A percentile compares a stretch with the other conserved stretches of the same genome.
phyloP scores from a whole-genome alignment of 1,140 invertebrate genomes.

The Linepithema humile region DNA sequence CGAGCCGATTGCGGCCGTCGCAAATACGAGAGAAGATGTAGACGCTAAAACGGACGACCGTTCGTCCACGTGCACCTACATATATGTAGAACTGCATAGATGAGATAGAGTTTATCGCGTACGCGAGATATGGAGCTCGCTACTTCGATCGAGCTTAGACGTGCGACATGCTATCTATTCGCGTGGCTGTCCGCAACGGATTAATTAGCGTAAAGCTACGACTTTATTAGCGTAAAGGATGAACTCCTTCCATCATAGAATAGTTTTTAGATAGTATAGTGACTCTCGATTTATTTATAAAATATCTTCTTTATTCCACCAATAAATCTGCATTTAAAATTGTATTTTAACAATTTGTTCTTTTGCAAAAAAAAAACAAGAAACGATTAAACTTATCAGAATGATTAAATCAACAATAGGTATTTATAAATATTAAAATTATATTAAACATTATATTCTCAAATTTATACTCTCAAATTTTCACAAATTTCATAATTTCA shows the following conservation, averaged over 20 bases:
- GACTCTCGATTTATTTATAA: too few relatives aligned
- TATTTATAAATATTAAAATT: too few relatives aligned
- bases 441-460: too few relatives aligned
- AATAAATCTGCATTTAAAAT: too few relatives aligned
- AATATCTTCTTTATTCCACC: too few relatives aligned
- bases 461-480: too few relatives aligned
- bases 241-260: background rate
- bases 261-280: background rate
- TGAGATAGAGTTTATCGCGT: background rate
- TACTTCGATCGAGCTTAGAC: background rate
- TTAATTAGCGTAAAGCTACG: constrained; percentile 27
- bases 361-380: too few relatives aligned
- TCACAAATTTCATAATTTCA: too few relatives aligned
- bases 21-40: constrained; percentile 44
- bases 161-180: constrained; percentile 1
- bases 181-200: background rate
- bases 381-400: too few relatives aligned
- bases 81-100: background rate
- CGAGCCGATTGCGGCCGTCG: constrained; percentile 64
- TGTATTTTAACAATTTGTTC: too few relatives aligned
- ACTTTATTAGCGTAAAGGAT: too few relatives aligned
- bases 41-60: constrained; percentile 48
- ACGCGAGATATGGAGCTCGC: background rate
- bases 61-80: background rate
- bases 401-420: too few relatives aligned